These are phyloP conservation scores for Nemotelus nigrinus DNA, from an alignment of 2,888 invertebrate species.

Conservation along the genomic window DNA sequence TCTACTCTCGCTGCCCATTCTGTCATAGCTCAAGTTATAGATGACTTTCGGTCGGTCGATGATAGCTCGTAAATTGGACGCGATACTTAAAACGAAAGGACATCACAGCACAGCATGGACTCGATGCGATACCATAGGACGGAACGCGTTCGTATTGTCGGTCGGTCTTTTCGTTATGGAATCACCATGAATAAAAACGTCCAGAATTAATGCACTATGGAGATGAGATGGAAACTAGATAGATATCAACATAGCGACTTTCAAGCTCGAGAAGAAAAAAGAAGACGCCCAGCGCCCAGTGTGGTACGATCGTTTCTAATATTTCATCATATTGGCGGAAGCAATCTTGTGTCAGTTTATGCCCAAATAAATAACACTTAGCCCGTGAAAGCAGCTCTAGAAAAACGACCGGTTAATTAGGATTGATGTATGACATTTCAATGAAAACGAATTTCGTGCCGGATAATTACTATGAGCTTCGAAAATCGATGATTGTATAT, in stretches of 20 bases:
- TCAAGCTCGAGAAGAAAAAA: not conserved
- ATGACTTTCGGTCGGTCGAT: slow-evolving; percentile 40
- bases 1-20: not conserved
- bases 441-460: not conserved
- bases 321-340: slow-evolving; percentile 32
- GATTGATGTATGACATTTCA: slow-evolving; percentile 40
- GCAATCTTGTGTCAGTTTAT: slow-evolving; percentile 30
- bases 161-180: not conserved
- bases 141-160: too few species aligned
- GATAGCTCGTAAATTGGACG: slow-evolving; percentile 11
- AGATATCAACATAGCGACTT: not conserved
- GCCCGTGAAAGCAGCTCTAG: not conserved
- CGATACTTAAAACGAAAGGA: slow-evolving; percentile 15
- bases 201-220: slow-evolving; percentile 40
- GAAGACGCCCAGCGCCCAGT: not conserved
- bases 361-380: slow-evolving; percentile 24
- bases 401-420: slow-evolving; percentile 29
- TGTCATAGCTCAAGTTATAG: slow-evolving; percentile 26
- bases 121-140: too few species aligned
- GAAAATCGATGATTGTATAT: too few species aligned
- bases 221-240: slow-evolving; percentile 24
- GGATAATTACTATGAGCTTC: not conserved
- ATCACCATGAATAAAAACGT: slow-evolving; percentile 40
- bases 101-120: not conserved
- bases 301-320: slow-evolving; percentile 4